Percentiles rank a stretch among this genome's conserved stretches.
phyloP scores from a whole-genome alignment of 1,140 invertebrate genomes.

The Lordiphosa collinella region DNA sequence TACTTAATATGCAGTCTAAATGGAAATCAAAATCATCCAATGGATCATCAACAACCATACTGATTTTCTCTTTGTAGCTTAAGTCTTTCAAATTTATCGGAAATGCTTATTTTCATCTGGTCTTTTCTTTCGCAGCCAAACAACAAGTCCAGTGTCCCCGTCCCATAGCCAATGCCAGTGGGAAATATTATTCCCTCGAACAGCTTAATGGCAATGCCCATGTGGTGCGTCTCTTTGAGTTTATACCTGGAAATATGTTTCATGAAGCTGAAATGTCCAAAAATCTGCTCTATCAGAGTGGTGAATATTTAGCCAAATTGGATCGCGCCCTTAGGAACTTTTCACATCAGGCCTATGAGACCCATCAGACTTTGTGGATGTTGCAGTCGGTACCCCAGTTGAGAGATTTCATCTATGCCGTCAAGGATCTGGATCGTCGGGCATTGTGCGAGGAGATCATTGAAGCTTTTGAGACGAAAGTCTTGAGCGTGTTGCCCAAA shows the following conservation, averaged over 20 bases:
- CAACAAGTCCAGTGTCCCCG: slow-evolving; percentile 83
- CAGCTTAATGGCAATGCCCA: slow-evolving; percentile 81
- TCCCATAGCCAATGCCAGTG: slow-evolving; percentile 85
- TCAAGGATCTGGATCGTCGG: slow-evolving; percentile 83
- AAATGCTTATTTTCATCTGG: not conserved
- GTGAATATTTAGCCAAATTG: slow-evolving; percentile 85
- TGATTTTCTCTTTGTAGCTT: no score
- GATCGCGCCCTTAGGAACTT: slow-evolving; percentile 85
- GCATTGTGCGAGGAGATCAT: slow-evolving; percentile 85
- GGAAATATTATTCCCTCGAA: slow-evolving; percentile 83
- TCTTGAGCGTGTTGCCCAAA: slow-evolving; percentile 81
- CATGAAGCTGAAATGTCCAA: slow-evolving; percentile 82
- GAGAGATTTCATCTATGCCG: slow-evolving; percentile 85
- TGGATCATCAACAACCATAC: no score
- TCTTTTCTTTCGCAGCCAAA: slow-evolving; percentile 78
- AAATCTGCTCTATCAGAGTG: slow-evolving; percentile 85
- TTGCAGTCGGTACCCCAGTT: slow-evolving; percentile 84
- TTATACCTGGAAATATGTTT: slow-evolving; percentile 86
- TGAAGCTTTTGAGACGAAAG: slow-evolving; percentile 83
- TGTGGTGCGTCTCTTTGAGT: slow-evolving; percentile 87
- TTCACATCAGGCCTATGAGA: slow-evolving; percentile 85
- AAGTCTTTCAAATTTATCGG: no score
- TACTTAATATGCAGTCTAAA: no score
- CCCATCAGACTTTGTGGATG: slow-evolving; percentile 86
- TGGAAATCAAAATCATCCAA: no score